Evolutionary conservation across 2,888 invertebrate species (phyloP).

Genomic region (Pedicia rivosa): DNA sequence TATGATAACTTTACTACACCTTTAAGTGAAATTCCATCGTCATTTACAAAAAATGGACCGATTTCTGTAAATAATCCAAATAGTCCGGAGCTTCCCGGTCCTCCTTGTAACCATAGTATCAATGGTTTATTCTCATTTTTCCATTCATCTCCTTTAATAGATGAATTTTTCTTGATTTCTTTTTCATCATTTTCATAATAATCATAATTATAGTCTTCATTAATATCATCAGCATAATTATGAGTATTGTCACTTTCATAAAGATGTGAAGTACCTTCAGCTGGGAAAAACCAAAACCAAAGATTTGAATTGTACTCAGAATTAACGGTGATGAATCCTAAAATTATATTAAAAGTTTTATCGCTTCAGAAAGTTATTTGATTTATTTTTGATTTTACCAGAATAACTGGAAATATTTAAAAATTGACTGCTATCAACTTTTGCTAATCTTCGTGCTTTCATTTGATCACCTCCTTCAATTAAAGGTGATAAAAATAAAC

Average conservation of each 20-base stretch:
- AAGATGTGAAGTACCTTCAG: slow-evolving; percentile 25
- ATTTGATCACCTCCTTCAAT: slow-evolving; percentile 20
- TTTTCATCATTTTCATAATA: slow-evolving; percentile 24
- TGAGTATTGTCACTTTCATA: slow-evolving; percentile 30
- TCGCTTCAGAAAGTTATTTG: slow-evolving; percentile 23
- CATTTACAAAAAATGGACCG: slow-evolving; percentile 41
- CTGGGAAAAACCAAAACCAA: slow-evolving; percentile 76
- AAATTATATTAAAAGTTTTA: slow-evolving; percentile 32
- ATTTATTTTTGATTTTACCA: slow-evolving; percentile 34
- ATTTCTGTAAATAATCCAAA: slow-evolving; percentile 44
- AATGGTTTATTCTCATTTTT: slow-evolving; percentile 36
- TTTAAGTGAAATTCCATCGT: too few relatives aligned
- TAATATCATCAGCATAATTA: slow-evolving; percentile 32
- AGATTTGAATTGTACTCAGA: slow-evolving; percentile 53
- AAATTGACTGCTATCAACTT: slow-evolving; percentile 21
- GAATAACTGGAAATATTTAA: slow-evolving; percentile 33
- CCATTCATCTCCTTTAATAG: slow-evolving; percentile 14
- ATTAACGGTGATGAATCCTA: slow-evolving; percentile 52
- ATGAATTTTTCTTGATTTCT: slow-evolving; percentile 2
- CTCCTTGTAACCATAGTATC: slow-evolving; percentile 43
- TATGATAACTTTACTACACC: too few relatives aligned
- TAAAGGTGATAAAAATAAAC: slow-evolving; percentile 30
- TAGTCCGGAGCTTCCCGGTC: slow-evolving; percentile 40
- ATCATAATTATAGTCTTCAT: slow-evolving; percentile 32
- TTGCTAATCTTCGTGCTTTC: slow-evolving; percentile 14